Percentiles rank a stretch among this genome's conserved stretches.
These are phyloP conservation scores for Trichogramma pretiosum DNA, from an alignment of 1,140 invertebrate genomes.

Conservation along the genomic window DNA sequence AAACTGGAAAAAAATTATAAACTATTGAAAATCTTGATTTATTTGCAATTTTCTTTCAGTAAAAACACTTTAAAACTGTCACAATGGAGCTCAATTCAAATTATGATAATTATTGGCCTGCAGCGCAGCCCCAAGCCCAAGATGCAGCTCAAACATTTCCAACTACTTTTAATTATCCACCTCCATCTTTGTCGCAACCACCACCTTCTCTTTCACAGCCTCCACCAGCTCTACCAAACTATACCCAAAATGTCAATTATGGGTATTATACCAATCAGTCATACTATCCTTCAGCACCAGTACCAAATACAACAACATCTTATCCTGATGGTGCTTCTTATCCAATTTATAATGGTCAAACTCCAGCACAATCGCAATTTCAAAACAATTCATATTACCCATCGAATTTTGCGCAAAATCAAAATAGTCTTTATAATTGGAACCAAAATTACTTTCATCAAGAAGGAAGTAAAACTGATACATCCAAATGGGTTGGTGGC, in stretches of 20 bases:
- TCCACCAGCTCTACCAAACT: constrained; percentile 19
- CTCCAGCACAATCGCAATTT: constrained; percentile 16
- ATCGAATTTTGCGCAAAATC: constrained; percentile 13
- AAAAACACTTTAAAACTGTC: too few relatives aligned
- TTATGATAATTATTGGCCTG: constrained; percentile 27
- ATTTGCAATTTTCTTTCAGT: too few relatives aligned
- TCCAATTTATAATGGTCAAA: constrained; percentile 1
- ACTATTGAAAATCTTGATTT: too few relatives aligned
- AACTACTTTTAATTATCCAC: constrained; percentile 25
- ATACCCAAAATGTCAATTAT: constrained; percentile 26
- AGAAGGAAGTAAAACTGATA: constrained; percentile 19
- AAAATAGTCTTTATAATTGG: constrained; percentile 20
- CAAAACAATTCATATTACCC: constrained; percentile 16
- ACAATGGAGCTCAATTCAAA: constrained; percentile 23
- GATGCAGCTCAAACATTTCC: too few relatives aligned
- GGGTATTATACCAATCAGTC: constrained; percentile 18
- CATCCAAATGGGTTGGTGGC: constrained; percentile 2
- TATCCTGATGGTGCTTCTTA: constrained; percentile 10
- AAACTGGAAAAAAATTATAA: too few relatives aligned
- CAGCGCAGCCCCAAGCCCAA: constrained; percentile 19
- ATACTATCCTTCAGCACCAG: constrained; percentile 26
- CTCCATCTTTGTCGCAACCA: constrained; percentile 11
- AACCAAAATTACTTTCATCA: constrained; percentile 16
- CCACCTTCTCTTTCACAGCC: constrained; percentile 25
- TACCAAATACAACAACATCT: constrained; percentile 15